Conservation (phyloP, 2,888 invertebrate species). For the Daptonema setosum region DNA sequence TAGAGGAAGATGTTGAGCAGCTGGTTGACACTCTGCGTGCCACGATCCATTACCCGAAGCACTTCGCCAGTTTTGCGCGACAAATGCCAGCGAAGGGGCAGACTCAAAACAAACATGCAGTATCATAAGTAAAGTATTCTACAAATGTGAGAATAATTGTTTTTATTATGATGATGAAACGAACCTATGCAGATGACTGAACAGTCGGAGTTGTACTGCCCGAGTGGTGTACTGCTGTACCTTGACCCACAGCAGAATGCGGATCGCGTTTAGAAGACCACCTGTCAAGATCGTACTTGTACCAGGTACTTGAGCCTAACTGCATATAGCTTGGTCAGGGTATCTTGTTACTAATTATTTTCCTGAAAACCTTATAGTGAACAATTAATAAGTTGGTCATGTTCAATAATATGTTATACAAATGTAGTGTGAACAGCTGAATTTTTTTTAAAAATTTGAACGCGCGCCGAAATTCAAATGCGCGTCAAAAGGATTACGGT, state of each 20-base stretch:
- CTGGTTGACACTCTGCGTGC: conserved; percentile 83
- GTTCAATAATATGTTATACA: too few relatives aligned
- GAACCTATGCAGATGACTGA: conserved; percentile 55
- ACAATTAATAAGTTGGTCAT: too few relatives aligned
- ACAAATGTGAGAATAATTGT: background rate
- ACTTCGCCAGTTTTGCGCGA: conserved; percentile 89
- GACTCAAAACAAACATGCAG: conserved; percentile 11
- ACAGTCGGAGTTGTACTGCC: conserved; percentile 64
- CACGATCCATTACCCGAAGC: conserved; percentile 80
- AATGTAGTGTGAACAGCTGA: too few relatives aligned
- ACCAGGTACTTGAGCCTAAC: too few relatives aligned
- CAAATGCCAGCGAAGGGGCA: conserved; percentile 83
- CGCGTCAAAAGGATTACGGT: too few relatives aligned
- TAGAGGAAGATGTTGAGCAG: conserved; percentile 59
- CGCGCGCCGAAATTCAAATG: too few relatives aligned
- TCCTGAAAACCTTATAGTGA: too few relatives aligned
- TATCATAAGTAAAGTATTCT: too few relatives aligned
- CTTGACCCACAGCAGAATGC: conserved; percentile 74
- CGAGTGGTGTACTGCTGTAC: conserved; percentile 82
- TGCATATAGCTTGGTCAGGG: too few relatives aligned
- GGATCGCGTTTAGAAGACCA: conserved; percentile 68
- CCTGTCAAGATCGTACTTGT: too few relatives aligned
- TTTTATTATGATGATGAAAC: conserved; percentile 1
- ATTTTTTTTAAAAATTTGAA: too few relatives aligned
- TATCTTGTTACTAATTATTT: too few relatives aligned